Evolutionary conservation across 1,140 invertebrate genomes (phyloP).

Genomic region (Portunus trituberculatus): DNA sequence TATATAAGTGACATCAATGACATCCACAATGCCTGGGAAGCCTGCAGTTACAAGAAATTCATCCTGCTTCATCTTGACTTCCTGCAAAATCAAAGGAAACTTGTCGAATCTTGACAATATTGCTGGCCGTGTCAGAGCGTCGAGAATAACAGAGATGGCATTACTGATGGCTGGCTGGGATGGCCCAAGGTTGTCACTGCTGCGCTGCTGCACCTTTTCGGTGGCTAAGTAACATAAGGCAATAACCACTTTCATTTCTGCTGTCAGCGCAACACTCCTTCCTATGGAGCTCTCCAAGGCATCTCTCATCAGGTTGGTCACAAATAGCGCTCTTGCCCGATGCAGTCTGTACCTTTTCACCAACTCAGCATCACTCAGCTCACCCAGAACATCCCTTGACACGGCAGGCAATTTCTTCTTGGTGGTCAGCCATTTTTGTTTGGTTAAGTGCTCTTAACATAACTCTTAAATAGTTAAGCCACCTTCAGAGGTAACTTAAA

Average conservation of each 20-base stretch:
- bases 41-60: background rate
- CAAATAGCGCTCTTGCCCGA: background rate
- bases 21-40: background rate
- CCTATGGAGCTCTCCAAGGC: background rate
- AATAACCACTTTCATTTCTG: background rate
- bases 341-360: background rate
- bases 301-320: background rate
- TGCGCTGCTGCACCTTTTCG: background rate
- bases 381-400: conserved; percentile 3
- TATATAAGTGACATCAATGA: background rate
- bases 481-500: too few relatives aligned
- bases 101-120: too few relatives aligned
- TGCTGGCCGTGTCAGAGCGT: too few relatives aligned
- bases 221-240: background rate
- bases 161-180: too few relatives aligned
- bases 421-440: too few relatives aligned
- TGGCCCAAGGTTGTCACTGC: background rate
- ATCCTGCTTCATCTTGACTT: background rate
- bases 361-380: background rate
- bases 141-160: background rate
- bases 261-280: background rate
- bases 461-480: too few relatives aligned
- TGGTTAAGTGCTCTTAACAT: too few relatives aligned
- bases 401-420: too few relatives aligned
- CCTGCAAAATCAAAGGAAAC: background rate